Base-by-base conservation (phyloP, 2,113 vertebrate genomes). In the Bujurquina vittata region DNA sequence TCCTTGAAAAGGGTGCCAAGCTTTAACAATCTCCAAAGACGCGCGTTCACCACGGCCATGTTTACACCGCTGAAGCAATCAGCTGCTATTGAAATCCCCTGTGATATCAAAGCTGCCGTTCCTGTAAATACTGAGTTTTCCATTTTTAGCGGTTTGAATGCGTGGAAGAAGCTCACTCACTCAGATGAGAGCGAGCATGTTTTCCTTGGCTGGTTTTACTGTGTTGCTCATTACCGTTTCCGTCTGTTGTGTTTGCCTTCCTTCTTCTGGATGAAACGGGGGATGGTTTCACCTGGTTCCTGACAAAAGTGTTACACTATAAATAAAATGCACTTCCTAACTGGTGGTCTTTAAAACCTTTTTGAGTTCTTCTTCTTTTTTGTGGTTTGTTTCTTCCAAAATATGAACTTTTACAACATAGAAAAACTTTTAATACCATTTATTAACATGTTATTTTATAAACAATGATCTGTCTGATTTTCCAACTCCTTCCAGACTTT, bases 11-110 rank as follows among this genome's bases (percentile, higher is more conserved):
- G 54, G 14, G 23, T 76, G 73, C 52, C n/a, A 18, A 77, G 77
- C 75, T 76, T 75, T 43, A 85, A 46, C 1, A 31, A 11, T 26
- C 17, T 75, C 75, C 75, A 74, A 77, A 87, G 46, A 75, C 7
- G 43, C 37, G 52, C 18, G 6, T 4, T 11, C 23, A 58, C 58
- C 59, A 31, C 2, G 9, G 81, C 54, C n/a, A 9, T 69, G 79
- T 87, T 83, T 77, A 79, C 35, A 29, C 60, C 37, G 49, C 76
- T 61, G 67, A 73, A 5, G 46, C 60, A 20, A 15, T 59, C 31
- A 18, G 43, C 46, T 72, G 7, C 5, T 74, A 63, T 37, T 72
- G 63, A n/a, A 49, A 49, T 6, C 14, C 15, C 2, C 46, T 52
- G 49, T 4, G 15, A 49, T 17, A 49, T 11, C 11, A 49, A 14